Conservation (phyloP, 2,888 invertebrate genomes). For the Phengaris arion region DNA sequence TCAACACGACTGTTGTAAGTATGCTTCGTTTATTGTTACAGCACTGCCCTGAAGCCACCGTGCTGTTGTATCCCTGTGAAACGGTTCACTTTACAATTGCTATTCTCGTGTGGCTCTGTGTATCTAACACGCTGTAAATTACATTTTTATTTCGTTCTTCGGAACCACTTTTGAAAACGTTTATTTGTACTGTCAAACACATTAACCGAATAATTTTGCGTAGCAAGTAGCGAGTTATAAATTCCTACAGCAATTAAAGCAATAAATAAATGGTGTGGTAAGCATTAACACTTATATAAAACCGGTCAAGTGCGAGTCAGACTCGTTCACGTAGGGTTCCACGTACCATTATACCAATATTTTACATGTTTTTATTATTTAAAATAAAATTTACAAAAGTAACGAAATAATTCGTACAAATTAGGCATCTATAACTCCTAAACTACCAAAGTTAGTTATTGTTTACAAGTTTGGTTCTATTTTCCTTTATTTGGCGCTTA, state of each 20-base stretch:
- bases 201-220: background rate
- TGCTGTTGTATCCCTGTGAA: slow-evolving; percentile 36
- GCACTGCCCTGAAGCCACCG: slow-evolving; percentile 24
- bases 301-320: too few relatives aligned
- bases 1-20: background rate
- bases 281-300: background rate
- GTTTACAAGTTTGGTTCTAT: too few relatives aligned
- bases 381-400: too few relatives aligned
- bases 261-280: background rate
- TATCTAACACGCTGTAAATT: slow-evolving; percentile 54
- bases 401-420: too few relatives aligned
- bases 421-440: too few relatives aligned
- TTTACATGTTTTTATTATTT: too few relatives aligned
- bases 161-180: slow-evolving; percentile 42
- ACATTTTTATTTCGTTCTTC: slow-evolving; percentile 55
- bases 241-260: background rate
- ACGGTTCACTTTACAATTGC: slow-evolving; percentile 51
- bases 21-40: slow-evolving; percentile 36
- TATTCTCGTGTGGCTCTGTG: slow-evolving; percentile 53
- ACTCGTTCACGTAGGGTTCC: too few relatives aligned
- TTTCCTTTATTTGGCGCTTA: too few relatives aligned
- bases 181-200: slow-evolving; percentile 41
- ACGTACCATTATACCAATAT: too few relatives aligned
- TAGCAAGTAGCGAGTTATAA: background rate
- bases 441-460: too few relatives aligned